A percentile compares a stretch with the other conserved stretches of the same genome.
phyloP scores from a whole-genome alignment of 2,888 invertebrate genomes.

The Thera obeliscata region DNA sequence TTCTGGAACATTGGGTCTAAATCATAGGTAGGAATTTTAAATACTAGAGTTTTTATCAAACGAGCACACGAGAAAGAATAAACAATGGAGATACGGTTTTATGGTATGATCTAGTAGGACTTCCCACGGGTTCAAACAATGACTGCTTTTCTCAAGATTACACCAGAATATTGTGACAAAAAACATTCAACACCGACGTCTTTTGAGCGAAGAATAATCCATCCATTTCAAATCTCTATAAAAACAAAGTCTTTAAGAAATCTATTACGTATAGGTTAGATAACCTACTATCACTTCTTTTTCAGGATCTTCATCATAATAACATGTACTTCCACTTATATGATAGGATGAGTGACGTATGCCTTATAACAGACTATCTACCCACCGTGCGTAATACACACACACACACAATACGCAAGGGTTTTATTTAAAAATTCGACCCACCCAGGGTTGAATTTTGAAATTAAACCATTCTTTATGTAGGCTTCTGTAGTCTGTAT shows the following conservation, averaged over 20 bases:
- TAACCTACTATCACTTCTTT: not conserved
- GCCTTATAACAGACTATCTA: no score
- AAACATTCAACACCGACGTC: slow-evolving; percentile 39
- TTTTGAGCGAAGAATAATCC: slow-evolving; percentile 6
- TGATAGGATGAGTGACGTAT: no score
- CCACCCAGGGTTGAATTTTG: no score
- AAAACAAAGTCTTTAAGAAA: no score
- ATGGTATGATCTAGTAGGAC: slow-evolving; percentile 11
- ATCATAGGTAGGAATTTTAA: not conserved
- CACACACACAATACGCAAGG: no score
- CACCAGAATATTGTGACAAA: slow-evolving; percentile 31
- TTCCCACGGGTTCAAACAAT: slow-evolving; percentile 34
- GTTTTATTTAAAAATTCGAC: no score
- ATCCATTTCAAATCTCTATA: not conserved
- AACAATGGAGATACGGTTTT: slow-evolving; percentile 32
- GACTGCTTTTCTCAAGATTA: slow-evolving; percentile 32
- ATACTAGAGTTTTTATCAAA: slow-evolving; percentile 5
- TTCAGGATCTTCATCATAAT: not conserved
- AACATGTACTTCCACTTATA: no score
- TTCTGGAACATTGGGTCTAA: no score
- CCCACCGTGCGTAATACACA: no score
- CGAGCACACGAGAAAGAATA: slow-evolving; percentile 12
- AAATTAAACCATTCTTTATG: no score
- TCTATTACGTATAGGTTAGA: no score
- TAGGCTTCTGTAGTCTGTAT: no score